Conservation (phyloP, 2,113 vertebrate species). For the Poecilia latipinna region DNA sequence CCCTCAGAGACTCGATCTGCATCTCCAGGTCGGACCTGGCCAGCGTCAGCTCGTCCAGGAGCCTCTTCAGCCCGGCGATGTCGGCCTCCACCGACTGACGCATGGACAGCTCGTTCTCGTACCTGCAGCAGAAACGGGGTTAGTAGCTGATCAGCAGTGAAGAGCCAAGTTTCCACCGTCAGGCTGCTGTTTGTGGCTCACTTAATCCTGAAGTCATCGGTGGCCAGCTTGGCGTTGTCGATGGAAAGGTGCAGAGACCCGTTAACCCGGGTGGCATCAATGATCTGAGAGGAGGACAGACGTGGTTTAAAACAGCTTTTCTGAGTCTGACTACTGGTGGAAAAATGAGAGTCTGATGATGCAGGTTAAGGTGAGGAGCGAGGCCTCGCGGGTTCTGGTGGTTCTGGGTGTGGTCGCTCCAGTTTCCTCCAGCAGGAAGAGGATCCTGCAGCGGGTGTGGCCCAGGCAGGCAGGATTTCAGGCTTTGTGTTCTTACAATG, state of each 20-base stretch:
- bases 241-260: slow-evolving; percentile 62
- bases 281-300: slow-evolving; percentile 64
- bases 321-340: background rate
- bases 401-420: slow-evolving; percentile 7
- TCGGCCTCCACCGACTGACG: slow-evolving; percentile 85
- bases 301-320: background rate
- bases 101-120: slow-evolving; percentile 84
- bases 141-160: background rate
- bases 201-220: slow-evolving; percentile 84
- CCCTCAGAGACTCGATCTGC: slow-evolving; percentile 73
- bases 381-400: background rate
- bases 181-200: slow-evolving; percentile 44
- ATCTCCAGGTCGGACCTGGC: slow-evolving; percentile 69
- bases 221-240: slow-evolving; percentile 84
- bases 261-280: slow-evolving; percentile 61
- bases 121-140: background rate
- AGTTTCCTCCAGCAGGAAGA: background rate
- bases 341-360: slow-evolving; percentile 13
- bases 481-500: background rate
- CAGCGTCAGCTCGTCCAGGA: slow-evolving; percentile 80
- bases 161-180: background rate
- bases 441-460: background rate
- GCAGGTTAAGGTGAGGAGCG: background rate
- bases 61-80: slow-evolving; percentile 78
- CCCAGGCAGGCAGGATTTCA: background rate